Evolutionary conservation across 2,113 vertebrate genomes (phyloP), one percentile per base, ranked within the genome.

Genomic region (Semicossyphus pulcher): DNA sequence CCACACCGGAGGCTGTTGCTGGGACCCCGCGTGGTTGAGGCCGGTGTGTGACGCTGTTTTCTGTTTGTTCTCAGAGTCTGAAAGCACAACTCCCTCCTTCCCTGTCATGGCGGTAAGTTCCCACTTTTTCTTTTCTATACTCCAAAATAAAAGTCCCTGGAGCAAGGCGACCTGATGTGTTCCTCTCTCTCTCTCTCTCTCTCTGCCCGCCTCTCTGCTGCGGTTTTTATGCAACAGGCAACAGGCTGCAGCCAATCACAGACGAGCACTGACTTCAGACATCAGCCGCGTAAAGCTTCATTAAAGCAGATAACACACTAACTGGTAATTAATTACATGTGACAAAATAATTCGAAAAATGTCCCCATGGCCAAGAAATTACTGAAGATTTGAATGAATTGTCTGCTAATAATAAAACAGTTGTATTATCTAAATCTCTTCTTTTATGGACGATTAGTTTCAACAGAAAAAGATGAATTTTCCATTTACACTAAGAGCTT

Each of bases 201-300:
- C 54, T 3, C 34, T 7, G 16, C 39, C 25, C 73, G 51, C 64
- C 21, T 51, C 67, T 49, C 93, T 91, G 94, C 84, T 92, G 92
- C 91, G 91, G 93, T 78, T 96, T 97, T 97, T 96, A 97, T 97
- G 94, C 94, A 92, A 92, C 94, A 93, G 95, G 95, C 95, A 95
- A 90, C 94, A 93, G 92, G 86, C 92, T 89, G 88, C 94, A 96
- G 94, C 96, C 97, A 97, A 98, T 98, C 96, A 94, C 91, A 80
- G 1, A 59, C 48, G 37, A 51, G 68, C 9, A 61, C 41, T 80
- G 66, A 66, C 41, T 23, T 1, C 64, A 44, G 44, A n/a, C 61
- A 52, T 26, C 62, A 31, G 42, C 15, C 42, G 47, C 37, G 12
- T 4, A 26, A 26, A 26, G 64, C 78, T 62, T 39, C 15, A 52